phyloP scores from a whole-genome alignment of 2,888 invertebrate species.

The Nomada ferruginata region DNA sequence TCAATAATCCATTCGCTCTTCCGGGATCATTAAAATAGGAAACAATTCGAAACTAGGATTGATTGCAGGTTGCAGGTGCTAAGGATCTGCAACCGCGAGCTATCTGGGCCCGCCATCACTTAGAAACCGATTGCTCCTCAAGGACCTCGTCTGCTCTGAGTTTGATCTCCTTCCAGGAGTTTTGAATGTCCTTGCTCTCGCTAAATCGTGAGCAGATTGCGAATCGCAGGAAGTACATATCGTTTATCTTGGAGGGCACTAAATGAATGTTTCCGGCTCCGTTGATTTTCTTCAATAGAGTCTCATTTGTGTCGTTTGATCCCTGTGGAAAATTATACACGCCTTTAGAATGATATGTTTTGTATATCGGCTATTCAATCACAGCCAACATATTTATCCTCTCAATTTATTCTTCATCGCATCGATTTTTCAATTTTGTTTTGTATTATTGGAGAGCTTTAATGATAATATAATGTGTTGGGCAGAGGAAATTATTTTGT shows the following conservation, averaged over 20 bases:
- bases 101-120: slow-evolving; percentile 84
- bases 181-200: slow-evolving; percentile 91
- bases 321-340: slow-evolving; percentile 84
- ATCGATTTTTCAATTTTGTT: too few relatives aligned
- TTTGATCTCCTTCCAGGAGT: slow-evolving; percentile 94
- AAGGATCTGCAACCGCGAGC: slow-evolving; percentile 79
- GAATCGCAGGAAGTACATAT: slow-evolving; percentile 93
- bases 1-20: slow-evolving; percentile 15
- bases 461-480: too few relatives aligned
- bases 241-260: slow-evolving; percentile 95
- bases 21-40: slow-evolving; percentile 1
- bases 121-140: slow-evolving; percentile 81
- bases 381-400: too few relatives aligned
- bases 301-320: slow-evolving; percentile 92
- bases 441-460: too few relatives aligned
- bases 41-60: slow-evolving; percentile 75
- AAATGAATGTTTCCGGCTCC: slow-evolving; percentile 96
- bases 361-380: too few relatives aligned
- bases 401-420: too few relatives aligned
- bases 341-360: background rate
- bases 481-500: too few relatives aligned
- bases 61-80: slow-evolving; percentile 80
- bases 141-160: slow-evolving; percentile 90
- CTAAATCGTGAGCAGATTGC: slow-evolving; percentile 95
- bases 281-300: slow-evolving; percentile 92